These are phyloP conservation scores for Exephanes ischioxanthus DNA, from an alignment of 2,888 invertebrate species.

Conservation along the genomic window DNA sequence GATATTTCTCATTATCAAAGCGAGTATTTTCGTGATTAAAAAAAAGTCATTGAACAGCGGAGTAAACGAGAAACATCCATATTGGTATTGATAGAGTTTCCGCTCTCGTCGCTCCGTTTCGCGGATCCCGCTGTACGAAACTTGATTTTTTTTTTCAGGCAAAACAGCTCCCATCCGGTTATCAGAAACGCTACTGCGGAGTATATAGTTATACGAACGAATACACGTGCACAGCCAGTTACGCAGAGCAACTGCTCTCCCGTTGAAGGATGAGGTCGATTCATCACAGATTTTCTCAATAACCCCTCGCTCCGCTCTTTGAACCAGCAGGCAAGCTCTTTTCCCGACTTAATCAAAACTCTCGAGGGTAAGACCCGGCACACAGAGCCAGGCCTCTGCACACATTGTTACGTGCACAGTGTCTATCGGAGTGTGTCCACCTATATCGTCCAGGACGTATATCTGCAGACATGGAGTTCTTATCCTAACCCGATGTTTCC, in stretches of 20 bases:
- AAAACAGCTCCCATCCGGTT: conserved; percentile 43
- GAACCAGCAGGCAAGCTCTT: conserved; percentile 53
- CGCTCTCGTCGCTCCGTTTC: conserved; percentile 19
- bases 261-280: conserved; percentile 53
- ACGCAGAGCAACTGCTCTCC: conserved; percentile 10
- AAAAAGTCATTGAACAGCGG: conserved; percentile 3
- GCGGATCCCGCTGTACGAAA: conserved; percentile 1
- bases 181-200: conserved; percentile 34
- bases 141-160: conserved; percentile 16
- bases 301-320: conserved; percentile 62
- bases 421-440: background rate
- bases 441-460: conserved; percentile 12
- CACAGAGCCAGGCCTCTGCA: background rate
- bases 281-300: conserved; percentile 65
- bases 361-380: background rate
- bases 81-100: conserved; percentile 28
- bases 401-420: conserved; percentile 1
- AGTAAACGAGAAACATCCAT: conserved; percentile 19
- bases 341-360: conserved; percentile 38
- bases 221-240: conserved; percentile 3
- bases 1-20: conserved; percentile 24
- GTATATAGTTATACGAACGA: conserved; percentile 9
- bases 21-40: conserved; percentile 20
- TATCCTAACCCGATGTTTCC: conserved; percentile 36
- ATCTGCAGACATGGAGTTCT: background rate